These are phyloP conservation scores for Mythimna albipuncta DNA, from an alignment of 2,888 invertebrate species.

Conservation along the genomic window DNA sequence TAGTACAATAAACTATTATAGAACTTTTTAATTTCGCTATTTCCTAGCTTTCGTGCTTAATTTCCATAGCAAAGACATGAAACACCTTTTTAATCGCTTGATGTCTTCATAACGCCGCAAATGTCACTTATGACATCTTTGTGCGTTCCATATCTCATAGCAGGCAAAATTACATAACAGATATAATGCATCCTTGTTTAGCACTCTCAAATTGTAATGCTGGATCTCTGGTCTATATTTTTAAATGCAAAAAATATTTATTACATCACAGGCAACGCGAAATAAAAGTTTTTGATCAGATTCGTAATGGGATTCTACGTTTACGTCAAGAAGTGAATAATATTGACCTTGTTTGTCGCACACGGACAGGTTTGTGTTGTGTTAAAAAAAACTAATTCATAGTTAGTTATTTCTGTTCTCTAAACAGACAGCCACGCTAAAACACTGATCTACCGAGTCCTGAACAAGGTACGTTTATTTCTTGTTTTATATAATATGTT, in stretches of 20 bases:
- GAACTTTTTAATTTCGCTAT: background rate
- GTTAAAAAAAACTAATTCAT: slow-evolving; percentile 39
- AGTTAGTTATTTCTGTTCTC: slow-evolving; percentile 37
- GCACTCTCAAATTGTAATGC: background rate
- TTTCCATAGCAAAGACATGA: background rate
- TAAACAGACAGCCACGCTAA: slow-evolving; percentile 19
- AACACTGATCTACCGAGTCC: slow-evolving; percentile 3
- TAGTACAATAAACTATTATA: background rate
- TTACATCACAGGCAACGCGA: background rate
- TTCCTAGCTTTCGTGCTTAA: background rate
- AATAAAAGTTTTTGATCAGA: slow-evolving; percentile 26
- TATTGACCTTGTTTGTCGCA: slow-evolving; percentile 61
- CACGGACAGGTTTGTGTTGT: slow-evolving; percentile 53
- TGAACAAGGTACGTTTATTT: slow-evolving; percentile 47
- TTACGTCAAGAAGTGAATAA: slow-evolving; percentile 45
- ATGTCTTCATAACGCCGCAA: background rate
- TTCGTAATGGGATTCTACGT: slow-evolving; percentile 18
- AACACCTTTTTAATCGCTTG: background rate
- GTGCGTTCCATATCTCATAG: slow-evolving; percentile 17
- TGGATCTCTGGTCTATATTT: background rate
- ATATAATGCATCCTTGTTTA: slow-evolving; percentile 17
- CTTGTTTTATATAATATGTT: background rate
- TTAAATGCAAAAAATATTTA: background rate
- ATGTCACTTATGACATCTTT: slow-evolving; percentile 35
- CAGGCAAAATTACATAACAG: background rate